phyloP scores from a whole-genome alignment of 2,113 vertebrate genomes.

The rabbit (Oryctolagus cuniculus) region mOryCun1.1 NC_091433.1:185099001-185099500 shows the following conservation, averaged over 20 bases:
- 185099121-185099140: background rate
- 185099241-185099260: background rate
- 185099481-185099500: background rate
- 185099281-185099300: background rate
- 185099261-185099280: background rate
- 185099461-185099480: conserved; percentile 20
- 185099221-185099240: background rate
- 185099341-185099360: background rate
- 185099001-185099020: background rate
- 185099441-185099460: background rate
- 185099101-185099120: background rate
- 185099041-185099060: background rate
- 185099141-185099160: background rate
- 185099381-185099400: background rate
- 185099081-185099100: background rate
- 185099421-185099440: background rate
- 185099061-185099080: background rate
- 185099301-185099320: background rate
- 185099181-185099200: background rate
- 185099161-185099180: background rate
- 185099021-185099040: background rate
- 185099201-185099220: background rate
- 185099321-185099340: background rate
- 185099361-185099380: background rate
- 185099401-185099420: background rate